Evolutionary conservation across 2,113 vertebrate genomes (phyloP), one percentile per base, ranked within the genome.

Genomic region (Limanda limanda): DNA sequence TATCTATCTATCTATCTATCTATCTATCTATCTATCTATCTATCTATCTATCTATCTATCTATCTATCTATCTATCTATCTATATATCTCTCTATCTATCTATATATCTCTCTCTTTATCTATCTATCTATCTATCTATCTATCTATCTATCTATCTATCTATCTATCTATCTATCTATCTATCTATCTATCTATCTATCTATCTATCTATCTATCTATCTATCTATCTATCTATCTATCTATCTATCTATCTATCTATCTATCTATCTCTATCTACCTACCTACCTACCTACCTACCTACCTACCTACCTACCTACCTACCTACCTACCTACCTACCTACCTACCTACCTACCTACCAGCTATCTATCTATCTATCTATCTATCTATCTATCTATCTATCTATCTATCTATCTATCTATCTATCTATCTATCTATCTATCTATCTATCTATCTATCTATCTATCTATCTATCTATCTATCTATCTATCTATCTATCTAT

Each of bases 381-480:
- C n/a, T n/a, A n/a, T n/a, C n/a, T 25, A 25, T n/a, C 73, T 25
- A 76, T 77, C 57, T 9, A 59, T 59, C 20, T n/a, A n/a, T 82
- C 58, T 74, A 74, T 78, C 74, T 25, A 70, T 78, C 74, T 56
- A 71, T 60, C 71, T 57, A 59, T 70, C 68, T 63, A 74, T 74
- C 56, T 35, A 77, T 76, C 73, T 25, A 76, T 77, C 57, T 9
- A 59, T 59, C 20, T 25, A 25, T 82, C 58, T 74, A 74, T 78
- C 74, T 25, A 67, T 78, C 77, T 57, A 68, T 60, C 71, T 58
- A 54, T 70, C 68, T 63, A 71, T 74, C 56, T 35, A 74, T 76
- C 73, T 25, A 72, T 77, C 58, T 10, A 35, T 60, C 20, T 27
- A 75, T 74, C 56, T 47, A 77, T 76, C 73, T 35, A 76, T 77